Base-by-base conservation (phyloP, 2,888 invertebrate genomes). In the Poecilus cupreus region DNA sequence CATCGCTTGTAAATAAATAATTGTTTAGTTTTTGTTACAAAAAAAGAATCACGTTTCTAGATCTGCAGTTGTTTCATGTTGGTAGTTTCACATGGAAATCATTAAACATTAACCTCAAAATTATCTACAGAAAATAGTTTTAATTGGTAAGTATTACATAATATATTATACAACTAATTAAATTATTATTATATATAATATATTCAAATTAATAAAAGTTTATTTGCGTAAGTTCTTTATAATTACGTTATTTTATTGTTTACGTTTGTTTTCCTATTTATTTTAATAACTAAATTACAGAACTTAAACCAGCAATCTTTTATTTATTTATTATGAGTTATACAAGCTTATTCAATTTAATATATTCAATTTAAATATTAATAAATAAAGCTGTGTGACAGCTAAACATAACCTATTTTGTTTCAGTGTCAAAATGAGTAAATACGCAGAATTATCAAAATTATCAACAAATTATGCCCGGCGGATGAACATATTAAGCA, bases 401-500 rank as follows among this genome's bases (percentile, higher is more conserved):
- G n/a, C n/a, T 13, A 46, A 51, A 51, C 51, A 18, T 51, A 51
- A 51, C 51, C 43, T 43, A 10, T 43, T 51, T 51, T 51, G 20
- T 57, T 57, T 24, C 24, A 57, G 57, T 8, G 3, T 11, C 18
- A 87, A 85, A 84, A 91, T 91, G 91, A 90, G 91, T 84, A 94
- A 92, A 88, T 97, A 97, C 86, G 89, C 91, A 0, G 91, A 94
- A 82, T 89, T 97, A 54, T 91, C 93, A 8, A 94, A 94, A 84
- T 90, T 92, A 37, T 90, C 93, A 0, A 95, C 96, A 0, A 94
- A 93, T 86, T 98, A 98, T 88, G 96, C 96, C 0, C 92, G 91
- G 1, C 92, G 96, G 60, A 98, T 98, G 97, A 94, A 94, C 84
- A 92, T 94, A 57, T 90, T 98, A 13, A 96, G 97, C 24, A 95